Percentiles rank a stretch among this genome's conserved stretches.
Conservation (phyloP, 2,113 vertebrate genomes). For the Sterna hirundo region DNA sequence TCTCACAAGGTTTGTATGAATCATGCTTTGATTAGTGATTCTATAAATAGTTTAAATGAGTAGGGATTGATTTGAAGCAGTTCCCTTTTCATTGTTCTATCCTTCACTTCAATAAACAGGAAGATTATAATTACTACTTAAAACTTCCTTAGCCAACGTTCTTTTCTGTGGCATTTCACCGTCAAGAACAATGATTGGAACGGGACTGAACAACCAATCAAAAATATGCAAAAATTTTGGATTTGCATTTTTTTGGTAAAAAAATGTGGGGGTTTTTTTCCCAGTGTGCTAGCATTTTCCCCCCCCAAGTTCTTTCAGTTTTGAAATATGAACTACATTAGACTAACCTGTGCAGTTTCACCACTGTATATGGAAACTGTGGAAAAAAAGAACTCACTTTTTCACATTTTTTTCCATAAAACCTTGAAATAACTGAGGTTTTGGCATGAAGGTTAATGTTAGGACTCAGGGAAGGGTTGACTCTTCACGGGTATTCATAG, state of each 20-base stretch:
- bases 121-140: not conserved
- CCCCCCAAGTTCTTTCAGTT: not conserved
- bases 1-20: not conserved
- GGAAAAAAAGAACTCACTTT: not conserved
- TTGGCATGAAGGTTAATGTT: not conserved
- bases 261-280: not conserved
- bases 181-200: not conserved
- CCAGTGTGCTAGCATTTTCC: not conserved
- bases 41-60: constrained; percentile 4
- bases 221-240: not conserved
- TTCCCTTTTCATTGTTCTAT: not conserved
- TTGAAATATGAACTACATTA: not conserved
- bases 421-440: not conserved
- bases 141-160: not conserved
- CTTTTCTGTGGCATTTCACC: not conserved
- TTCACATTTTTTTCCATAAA: not conserved
- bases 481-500: not conserved
- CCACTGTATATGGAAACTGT: not conserved
- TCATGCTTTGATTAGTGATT: not conserved
- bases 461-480: not conserved
- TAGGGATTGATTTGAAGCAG: not conserved
- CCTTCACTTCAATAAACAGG: not conserved
- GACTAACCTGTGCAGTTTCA: not conserved
- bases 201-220: not conserved
- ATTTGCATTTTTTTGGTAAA: not conserved